Conservation (phyloP, 2,888 invertebrate species). For the Pegoplata infirma region DNA sequence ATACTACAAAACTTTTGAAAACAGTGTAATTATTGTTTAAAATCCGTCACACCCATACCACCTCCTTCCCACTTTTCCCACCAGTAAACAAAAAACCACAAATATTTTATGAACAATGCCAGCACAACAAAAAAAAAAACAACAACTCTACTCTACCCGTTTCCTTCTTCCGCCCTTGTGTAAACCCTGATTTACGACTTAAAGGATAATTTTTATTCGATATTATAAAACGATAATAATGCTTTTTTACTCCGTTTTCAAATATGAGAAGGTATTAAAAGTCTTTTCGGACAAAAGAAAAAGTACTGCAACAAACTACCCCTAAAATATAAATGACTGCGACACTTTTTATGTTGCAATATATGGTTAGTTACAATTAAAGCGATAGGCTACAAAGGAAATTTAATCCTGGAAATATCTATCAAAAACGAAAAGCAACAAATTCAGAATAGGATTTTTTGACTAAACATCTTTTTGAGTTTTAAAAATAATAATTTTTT, state of each 20-base stretch:
- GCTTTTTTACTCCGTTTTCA: no score
- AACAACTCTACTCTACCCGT: neutral
- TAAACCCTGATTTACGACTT: neutral
- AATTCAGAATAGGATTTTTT: no score
- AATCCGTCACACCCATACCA: slow-evolving; percentile 11
- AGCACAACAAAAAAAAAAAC: neutral
- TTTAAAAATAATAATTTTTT: no score
- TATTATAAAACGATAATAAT: slow-evolving; percentile 33
- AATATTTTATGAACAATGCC: slow-evolving; percentile 7
- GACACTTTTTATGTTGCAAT: slow-evolving; percentile 11
- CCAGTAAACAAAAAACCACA: slow-evolving; percentile 19
- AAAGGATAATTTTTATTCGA: slow-evolving; percentile 46
- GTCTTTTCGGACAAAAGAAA: slow-evolving; percentile 1
- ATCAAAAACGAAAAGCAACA: no score
- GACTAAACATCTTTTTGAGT: no score
- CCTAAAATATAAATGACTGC: slow-evolving; percentile 33
- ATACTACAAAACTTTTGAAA: neutral
- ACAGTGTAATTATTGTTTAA: slow-evolving; percentile 5
- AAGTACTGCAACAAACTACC: slow-evolving; percentile 24
- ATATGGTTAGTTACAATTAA: slow-evolving; percentile 6
- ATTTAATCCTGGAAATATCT: no score
- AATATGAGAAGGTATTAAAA: slow-evolving; percentile 19
- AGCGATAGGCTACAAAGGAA: slow-evolving; percentile 18
- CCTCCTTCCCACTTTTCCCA: slow-evolving; percentile 23
- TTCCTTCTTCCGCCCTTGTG: slow-evolving; percentile 27